Percentiles rank a stretch among this genome's conserved stretches.
These are phyloP conservation scores for Bombus ignitus DNA, from an alignment of 1,140 invertebrate species.

Conservation along the genomic window DNA sequence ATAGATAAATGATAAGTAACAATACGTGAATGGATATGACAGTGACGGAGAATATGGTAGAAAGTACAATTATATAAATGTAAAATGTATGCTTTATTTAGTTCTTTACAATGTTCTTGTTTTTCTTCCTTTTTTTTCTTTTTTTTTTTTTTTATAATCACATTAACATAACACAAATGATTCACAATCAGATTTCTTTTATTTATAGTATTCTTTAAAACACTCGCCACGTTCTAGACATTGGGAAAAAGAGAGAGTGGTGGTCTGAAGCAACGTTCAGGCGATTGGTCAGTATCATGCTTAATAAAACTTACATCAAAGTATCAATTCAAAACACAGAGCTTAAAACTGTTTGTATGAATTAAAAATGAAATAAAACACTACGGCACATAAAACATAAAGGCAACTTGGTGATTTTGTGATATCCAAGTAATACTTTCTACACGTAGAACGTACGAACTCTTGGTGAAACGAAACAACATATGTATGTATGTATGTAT, in stretches of 20 bases:
- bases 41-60: too few relatives aligned
- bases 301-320: conserved; percentile 62
- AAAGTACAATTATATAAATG: conserved; percentile 68
- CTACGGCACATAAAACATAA: conserved; percentile 66
- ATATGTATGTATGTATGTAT: background rate
- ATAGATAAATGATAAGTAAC: too few relatives aligned
- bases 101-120: conserved; percentile 81
- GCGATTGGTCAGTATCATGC: conserved; percentile 81
- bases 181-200: conserved; percentile 80
- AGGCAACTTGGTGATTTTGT: conserved; percentile 71
- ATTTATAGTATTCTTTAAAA: conserved; percentile 80
- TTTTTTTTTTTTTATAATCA: conserved; percentile 74
- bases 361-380: conserved; percentile 40
- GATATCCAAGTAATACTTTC: conserved; percentile 71
- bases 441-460: conserved; percentile 19
- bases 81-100: conserved; percentile 83
- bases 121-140: conserved; percentile 46
- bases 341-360: conserved; percentile 16
- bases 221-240: conserved; percentile 78
- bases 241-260: conserved; percentile 79
- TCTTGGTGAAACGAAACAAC: conserved; percentile 17
- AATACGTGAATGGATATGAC: too few relatives aligned
- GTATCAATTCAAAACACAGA: conserved; percentile 26
- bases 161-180: conserved; percentile 82
- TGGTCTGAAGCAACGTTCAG: conserved; percentile 79